Evolutionary conservation across 2,113 vertebrate genomes (phyloP), one percentile per base, ranked within the genome.

Genomic region (Paedocypris sp.): DNA sequence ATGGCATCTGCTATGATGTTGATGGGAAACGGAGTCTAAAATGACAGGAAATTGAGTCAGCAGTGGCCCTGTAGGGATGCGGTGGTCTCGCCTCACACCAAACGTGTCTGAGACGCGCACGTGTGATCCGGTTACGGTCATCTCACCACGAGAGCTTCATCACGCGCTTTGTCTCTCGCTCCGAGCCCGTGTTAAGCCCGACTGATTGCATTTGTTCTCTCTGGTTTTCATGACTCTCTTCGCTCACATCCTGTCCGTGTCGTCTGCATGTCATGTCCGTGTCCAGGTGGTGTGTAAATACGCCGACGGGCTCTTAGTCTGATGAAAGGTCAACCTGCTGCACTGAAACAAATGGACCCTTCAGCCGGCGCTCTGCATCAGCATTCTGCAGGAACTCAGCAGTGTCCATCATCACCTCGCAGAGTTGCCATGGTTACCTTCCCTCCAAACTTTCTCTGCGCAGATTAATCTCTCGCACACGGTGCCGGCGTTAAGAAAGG

Each of bases 351-450:
- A 68, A 80, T 82, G 83, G 79, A 83, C 78, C 84, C 72, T 67
- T 70, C 60, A 66, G 75, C 71, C 60, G 54, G 23, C 26, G 20
- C 28, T 39, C 46, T 54, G 15, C 28, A 31, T 59, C 31, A 38
- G 35, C 38, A 47, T 35, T 23, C 60, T 52, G 8, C 26, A 57
- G 32, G 16, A 51, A 22, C 54, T 29, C 9, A 43, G 22, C 46
- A 8, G 23, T 13, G 19, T 26, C 15, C 19, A 19, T 62, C 43
- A 79, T 82, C 75, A 72, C 77, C 68, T 74, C 79, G 78, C 74
- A 73, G 77, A 75, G 79, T 85, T 81, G 71, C 81, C 79, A 87
- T 85, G 82, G 82, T 82, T 82, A 81, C 80, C 75, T 70, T 81
- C 85, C 85, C 80, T 82, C 75, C 77, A 82, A 77, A 79, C 78